Evolutionary conservation across 2,888 invertebrate species (phyloP).

Genomic region (Agrochola circellaris): DNA sequence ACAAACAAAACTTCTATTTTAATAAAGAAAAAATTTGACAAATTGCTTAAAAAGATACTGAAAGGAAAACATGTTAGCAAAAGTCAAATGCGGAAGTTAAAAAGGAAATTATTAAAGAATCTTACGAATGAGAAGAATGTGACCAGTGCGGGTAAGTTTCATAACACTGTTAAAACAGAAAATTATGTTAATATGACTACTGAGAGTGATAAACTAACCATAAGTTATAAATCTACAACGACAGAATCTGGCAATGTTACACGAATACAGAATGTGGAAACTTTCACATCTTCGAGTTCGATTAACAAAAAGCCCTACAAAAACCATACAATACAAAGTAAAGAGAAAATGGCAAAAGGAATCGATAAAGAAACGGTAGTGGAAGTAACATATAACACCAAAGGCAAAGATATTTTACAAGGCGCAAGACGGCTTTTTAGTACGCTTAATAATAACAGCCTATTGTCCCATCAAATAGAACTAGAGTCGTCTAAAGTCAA

Average conservation of each 20-base stretch:
- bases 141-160: not conserved
- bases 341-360: not conserved
- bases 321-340: not conserved
- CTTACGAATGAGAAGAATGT: slow-evolving; percentile 9
- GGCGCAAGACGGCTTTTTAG: slow-evolving; percentile 13
- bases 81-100: slow-evolving; percentile 22
- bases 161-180: not conserved
- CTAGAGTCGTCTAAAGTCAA: not conserved
- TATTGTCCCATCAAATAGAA: not conserved
- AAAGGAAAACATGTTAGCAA: slow-evolving; percentile 24
- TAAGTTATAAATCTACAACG: not conserved
- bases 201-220: not conserved
- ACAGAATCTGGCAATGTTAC: not conserved
- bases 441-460: not conserved
- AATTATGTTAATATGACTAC: not conserved
- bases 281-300: not conserved
- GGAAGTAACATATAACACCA: slow-evolving; percentile 10
- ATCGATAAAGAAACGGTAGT: not conserved
- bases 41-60: slow-evolving; percentile 16
- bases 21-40: not conserved
- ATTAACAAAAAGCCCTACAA: not conserved
- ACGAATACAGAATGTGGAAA: not conserved
- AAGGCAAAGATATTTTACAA: not conserved
- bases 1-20: slow-evolving; percentile 1
- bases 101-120: slow-evolving; percentile 19